Conservation (phyloP, 2,888 invertebrate species). For the Pristionchus mayeri region DNA sequence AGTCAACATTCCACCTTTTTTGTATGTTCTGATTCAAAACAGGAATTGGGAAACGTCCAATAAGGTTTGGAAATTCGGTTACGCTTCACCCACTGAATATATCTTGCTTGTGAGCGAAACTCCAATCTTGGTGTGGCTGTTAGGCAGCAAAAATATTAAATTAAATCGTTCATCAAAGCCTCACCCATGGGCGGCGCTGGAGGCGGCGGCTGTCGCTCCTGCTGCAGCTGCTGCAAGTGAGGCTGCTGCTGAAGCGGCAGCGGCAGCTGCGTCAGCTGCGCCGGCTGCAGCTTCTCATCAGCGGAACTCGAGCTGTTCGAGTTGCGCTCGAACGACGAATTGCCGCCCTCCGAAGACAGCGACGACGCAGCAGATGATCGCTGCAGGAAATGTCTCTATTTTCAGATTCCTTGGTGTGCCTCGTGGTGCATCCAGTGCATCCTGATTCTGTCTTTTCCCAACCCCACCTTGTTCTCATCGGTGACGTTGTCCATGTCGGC, state of each 20-base stretch:
- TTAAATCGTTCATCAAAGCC: background rate
- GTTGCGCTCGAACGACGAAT: slow-evolving; percentile 42
- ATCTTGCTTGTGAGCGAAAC: too few relatives aligned
- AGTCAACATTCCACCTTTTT: too few relatives aligned
- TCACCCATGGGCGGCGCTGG: slow-evolving; percentile 47
- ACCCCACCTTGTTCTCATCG: slow-evolving; percentile 47
- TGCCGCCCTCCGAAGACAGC: slow-evolving; percentile 33
- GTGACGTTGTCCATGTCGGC: slow-evolving; percentile 42
- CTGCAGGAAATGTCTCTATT: slow-evolving; percentile 12
- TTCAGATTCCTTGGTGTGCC: background rate
- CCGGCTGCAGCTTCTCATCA: background rate
- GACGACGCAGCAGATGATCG: slow-evolving; percentile 41
- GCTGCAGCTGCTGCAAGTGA: background rate
- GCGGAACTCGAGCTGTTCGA: slow-evolving; percentile 2
- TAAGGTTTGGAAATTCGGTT: too few relatives aligned
- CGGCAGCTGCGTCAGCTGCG: background rate
- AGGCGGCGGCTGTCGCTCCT: slow-evolving; percentile 43
- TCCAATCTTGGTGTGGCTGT: too few relatives aligned
- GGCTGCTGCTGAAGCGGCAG: background rate
- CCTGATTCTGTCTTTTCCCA: background rate
- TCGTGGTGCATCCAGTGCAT: background rate
- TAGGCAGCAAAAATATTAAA: too few relatives aligned
- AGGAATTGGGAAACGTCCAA: too few relatives aligned
- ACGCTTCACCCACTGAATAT: too few relatives aligned
- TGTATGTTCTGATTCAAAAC: too few relatives aligned